phyloP scores from a whole-genome alignment of 2,113 vertebrate species.

The Zosterops borbonicus region DNA sequence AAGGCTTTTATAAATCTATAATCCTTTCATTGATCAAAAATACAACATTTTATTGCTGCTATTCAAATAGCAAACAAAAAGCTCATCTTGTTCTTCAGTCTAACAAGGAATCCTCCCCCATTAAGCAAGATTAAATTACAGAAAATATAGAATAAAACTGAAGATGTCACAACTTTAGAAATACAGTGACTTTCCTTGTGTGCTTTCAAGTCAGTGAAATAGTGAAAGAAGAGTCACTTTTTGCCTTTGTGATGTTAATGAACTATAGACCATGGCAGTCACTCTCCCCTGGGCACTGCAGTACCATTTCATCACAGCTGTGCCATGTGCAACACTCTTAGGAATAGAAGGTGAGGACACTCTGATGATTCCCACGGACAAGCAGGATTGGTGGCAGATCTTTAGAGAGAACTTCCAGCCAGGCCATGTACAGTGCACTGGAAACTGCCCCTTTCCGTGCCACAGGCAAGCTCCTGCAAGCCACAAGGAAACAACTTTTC shows the following conservation, averaged over 20 bases:
- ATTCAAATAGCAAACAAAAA: slow-evolving; percentile 85
- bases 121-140: slow-evolving; percentile 74
- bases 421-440: slow-evolving; percentile 95
- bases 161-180: slow-evolving; percentile 70
- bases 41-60: slow-evolving; percentile 90
- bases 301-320: slow-evolving; percentile 65
- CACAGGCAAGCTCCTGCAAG: slow-evolving; percentile 91
- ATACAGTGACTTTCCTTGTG: slow-evolving; percentile 76
- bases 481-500: background rate
- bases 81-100: slow-evolving; percentile 72
- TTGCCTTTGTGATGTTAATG: slow-evolving; percentile 67
- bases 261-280: slow-evolving; percentile 55
- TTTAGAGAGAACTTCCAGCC: slow-evolving; percentile 92
- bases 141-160: slow-evolving; percentile 72
- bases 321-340: slow-evolving; percentile 68
- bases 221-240: slow-evolving; percentile 78
- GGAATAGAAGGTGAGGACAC: slow-evolving; percentile 98
- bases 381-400: slow-evolving; percentile 93
- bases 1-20: slow-evolving; percentile 89
- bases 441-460: slow-evolving; percentile 93
- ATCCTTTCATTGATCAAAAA: slow-evolving; percentile 81
- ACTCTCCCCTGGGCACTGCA: slow-evolving; percentile 67
- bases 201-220: slow-evolving; percentile 81
- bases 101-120: slow-evolving; percentile 73
- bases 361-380: slow-evolving; percentile 98